Percentiles rank a stretch among this genome's conserved stretches.
phyloP scores from a whole-genome alignment of 2,888 invertebrate species.

The Hypena proboscidalis region DNA sequence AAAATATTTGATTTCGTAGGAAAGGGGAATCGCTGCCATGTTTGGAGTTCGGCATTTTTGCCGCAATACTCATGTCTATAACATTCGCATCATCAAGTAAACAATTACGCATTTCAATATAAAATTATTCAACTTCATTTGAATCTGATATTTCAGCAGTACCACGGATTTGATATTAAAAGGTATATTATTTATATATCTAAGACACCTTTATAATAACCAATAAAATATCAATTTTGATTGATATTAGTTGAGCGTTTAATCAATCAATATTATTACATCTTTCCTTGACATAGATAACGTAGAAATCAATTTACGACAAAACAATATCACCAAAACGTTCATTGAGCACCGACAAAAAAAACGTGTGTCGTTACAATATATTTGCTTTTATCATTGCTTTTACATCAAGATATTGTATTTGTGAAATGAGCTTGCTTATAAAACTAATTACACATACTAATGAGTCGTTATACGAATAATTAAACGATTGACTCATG shows the following conservation, averaged over 20 bases:
- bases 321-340: too few species aligned
- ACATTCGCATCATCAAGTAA: too few species aligned
- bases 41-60: background rate
- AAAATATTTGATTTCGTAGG: slow-evolving; percentile 3
- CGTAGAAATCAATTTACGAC: slow-evolving; percentile 13
- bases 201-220: too few species aligned
- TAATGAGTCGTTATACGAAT: slow-evolving; percentile 13
- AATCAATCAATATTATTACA: background rate
- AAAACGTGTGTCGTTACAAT: slow-evolving; percentile 2
- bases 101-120: too few species aligned
- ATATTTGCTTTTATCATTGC: too few species aligned
- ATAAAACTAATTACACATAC: background rate
- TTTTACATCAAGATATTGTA: slow-evolving; percentile 12
- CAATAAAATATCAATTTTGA: too few species aligned
- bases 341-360: background rate
- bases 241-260: too few species aligned
- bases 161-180: too few species aligned
- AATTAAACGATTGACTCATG: slow-evolving; percentile 8
- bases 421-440: slow-evolving; percentile 29
- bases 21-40: background rate
- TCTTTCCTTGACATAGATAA: slow-evolving; percentile 19
- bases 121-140: too few species aligned
- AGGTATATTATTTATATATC: too few species aligned
- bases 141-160: too few species aligned
- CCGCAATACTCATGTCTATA: background rate